Evolutionary conservation across 2,113 vertebrate genomes (phyloP).

Genomic region (Agapornis roseicollis): DNA sequence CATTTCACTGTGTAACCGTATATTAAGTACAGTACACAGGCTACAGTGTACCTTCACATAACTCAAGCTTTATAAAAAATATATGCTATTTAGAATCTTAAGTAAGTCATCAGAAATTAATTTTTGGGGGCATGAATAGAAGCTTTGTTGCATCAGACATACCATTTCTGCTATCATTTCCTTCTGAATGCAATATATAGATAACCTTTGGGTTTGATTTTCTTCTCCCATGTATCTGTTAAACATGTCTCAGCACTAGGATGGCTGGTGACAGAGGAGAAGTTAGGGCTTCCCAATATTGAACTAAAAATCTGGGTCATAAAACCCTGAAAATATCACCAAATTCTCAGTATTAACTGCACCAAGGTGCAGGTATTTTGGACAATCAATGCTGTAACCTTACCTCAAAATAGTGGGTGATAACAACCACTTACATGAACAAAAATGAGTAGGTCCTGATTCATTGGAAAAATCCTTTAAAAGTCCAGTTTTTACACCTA

Average conservation of each 20-base stretch:
- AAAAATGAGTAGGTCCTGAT: neutral
- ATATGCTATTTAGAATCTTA: neutral
- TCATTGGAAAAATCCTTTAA: neutral
- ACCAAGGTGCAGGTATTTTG: neutral
- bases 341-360: neutral
- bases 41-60: neutral
- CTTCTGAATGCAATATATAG: neutral
- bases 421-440: neutral
- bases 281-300: neutral
- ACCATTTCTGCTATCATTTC: neutral
- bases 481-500: neutral
- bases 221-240: neutral
- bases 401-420: neutral
- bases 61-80: neutral
- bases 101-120: neutral
- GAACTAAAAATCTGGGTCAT: neutral
- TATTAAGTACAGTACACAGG: neutral
- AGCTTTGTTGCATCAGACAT: neutral
- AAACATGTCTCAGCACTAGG: neutral
- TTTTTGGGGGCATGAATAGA: neutral
- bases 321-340: neutral
- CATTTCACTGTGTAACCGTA: neutral
- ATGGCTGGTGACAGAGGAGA: neutral
- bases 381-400: neutral
- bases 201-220: neutral